These are phyloP conservation scores for Ostrea edulis DNA, from an alignment of 1,140 invertebrate species.

Conservation along the genomic window DNA sequence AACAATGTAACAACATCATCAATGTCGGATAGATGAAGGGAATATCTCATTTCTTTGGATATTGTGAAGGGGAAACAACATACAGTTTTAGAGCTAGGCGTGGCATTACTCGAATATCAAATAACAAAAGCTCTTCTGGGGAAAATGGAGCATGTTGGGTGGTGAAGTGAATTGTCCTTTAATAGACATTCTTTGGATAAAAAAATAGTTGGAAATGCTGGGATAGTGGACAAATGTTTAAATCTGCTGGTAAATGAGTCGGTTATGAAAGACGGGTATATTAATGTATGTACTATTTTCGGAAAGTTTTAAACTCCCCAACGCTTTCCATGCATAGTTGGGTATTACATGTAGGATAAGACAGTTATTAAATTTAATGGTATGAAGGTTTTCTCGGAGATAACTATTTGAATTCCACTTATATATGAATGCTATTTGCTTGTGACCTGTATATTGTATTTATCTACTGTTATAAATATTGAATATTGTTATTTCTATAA, in stretches of 20 bases:
- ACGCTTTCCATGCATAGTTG: no score
- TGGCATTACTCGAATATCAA: conserved; percentile 44
- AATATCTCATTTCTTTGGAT: conserved; percentile 45
- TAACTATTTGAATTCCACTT: no score
- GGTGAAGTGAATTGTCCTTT: no score
- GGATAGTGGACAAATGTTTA: background rate
- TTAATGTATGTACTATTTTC: conserved; percentile 14
- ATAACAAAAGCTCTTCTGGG: conserved; percentile 13
- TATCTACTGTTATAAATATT: no score
- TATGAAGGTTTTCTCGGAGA: no score
- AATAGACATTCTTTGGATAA: conserved; percentile 15
- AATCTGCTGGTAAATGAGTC: background rate
- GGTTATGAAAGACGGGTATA: background rate
- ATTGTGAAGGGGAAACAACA: conserved; percentile 52
- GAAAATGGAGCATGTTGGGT: conserved; percentile 49
- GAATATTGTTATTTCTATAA: no score
- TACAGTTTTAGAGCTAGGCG: conserved; percentile 50
- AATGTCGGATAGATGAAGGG: conserved; percentile 41
- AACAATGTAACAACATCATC: conserved; percentile 39
- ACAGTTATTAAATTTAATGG: no score
- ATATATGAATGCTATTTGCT: no score
- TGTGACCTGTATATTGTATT: no score
- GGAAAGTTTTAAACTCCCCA: background rate
- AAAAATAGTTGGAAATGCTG: background rate
- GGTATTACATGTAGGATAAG: no score